Base-by-base conservation (phyloP, 2,888 invertebrate genomes). In the Drepanosiphum platanoidis region DNA sequence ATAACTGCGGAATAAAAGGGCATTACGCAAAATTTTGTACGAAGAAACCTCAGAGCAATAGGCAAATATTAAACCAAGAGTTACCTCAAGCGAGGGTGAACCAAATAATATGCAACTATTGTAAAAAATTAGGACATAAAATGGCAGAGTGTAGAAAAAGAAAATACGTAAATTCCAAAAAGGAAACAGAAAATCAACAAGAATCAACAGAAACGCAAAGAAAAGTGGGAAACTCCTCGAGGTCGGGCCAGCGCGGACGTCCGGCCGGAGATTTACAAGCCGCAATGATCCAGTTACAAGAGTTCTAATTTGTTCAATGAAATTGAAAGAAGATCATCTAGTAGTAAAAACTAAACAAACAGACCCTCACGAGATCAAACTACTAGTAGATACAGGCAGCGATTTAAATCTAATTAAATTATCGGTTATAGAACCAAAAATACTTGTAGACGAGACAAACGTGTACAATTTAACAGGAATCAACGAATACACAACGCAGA, bases 61-160 rank as follows among this genome's bases (percentile, higher is more conserved):
- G 52, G 22, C n/a, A n/a, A n/a, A n/a, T n/a, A n/a, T 22, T 15
- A 58, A 15, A 58, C 15, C 39, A 39, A 39, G n/a, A n/a, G n/a
- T n/a, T n/a, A n/a, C n/a, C 7, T 39, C 52, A 58, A 15, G 15
- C 7, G 15, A 58, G 52, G 3, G 15, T 58, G 15, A 5, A 58
- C 15, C 52, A 58, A 74, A 74, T 74, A 52, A 52, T 22, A 18
- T 46, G 74, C 22, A 32, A 52, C 11, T 74, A 74, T 22, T 74
- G 74, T 32, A 74, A 52, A 32, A 74, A 74, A 32, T 8, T 22
- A 0, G 32, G 52, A 9, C 52, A 74, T 32, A 52, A 46, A 22
- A 74, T 52, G 3, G 74, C 46, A 22, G 46, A 74, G 18, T 74
- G 52, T 22, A 74, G 46, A 22, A 74, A 74, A 58, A 34, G 32